These are phyloP conservation scores for Drosophila erecta DNA, from an alignment of 1,140 invertebrate genomes.

Conservation along the genomic window DNA sequence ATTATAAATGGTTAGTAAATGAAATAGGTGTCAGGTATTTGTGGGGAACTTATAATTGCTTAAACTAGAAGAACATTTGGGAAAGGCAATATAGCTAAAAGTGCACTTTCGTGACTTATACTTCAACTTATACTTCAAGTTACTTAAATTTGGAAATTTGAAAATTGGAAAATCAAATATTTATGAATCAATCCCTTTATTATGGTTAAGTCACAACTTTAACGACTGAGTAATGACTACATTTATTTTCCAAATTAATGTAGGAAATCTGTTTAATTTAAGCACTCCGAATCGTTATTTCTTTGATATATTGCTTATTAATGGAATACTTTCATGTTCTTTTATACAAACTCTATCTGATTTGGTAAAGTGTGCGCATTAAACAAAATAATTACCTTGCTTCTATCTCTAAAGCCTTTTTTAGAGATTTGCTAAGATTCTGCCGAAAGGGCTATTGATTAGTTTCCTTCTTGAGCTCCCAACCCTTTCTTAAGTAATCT, in stretches of 20 bases:
- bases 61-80: background rate
- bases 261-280: background rate
- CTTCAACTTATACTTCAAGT: too few relatives aligned
- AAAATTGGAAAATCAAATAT: too few relatives aligned
- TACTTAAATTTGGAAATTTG: too few relatives aligned
- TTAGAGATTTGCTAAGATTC: background rate
- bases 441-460: too few relatives aligned
- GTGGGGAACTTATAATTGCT: background rate
- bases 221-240: too few relatives aligned
- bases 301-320: background rate
- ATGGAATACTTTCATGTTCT: background rate
- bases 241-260: background rate
- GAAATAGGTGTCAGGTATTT: background rate
- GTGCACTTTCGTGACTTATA: too few relatives aligned
- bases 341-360: constrained; percentile 7
- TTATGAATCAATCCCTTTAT: too few relatives aligned
- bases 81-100: too few relatives aligned
- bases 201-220: too few relatives aligned
- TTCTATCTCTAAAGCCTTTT: constrained; percentile 9
- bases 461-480: too few relatives aligned
- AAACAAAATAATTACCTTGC: constrained; percentile 21
- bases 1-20: background rate
- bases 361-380: constrained; percentile 4
- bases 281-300: too few relatives aligned
- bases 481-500: background rate